Conservation (phyloP, 2,888 invertebrate genomes). For the Maniola hyperantus region DNA sequence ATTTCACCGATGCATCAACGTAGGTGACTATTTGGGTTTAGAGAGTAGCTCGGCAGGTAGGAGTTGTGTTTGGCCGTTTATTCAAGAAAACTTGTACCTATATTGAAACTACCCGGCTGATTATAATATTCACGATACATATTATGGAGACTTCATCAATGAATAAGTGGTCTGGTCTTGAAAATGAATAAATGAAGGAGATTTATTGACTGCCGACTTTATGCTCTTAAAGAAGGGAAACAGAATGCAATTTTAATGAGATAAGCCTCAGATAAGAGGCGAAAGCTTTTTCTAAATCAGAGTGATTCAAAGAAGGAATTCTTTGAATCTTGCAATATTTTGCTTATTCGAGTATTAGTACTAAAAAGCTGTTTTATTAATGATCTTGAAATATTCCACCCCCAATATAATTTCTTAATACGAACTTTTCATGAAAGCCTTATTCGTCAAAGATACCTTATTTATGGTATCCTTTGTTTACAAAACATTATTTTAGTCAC, state of each 20-base stretch:
- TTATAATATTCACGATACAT: no score
- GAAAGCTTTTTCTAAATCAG: constrained; percentile 30
- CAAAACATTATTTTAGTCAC: constrained; percentile 38
- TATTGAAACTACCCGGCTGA: no score
- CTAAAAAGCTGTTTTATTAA: constrained; percentile 22
- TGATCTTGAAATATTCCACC: constrained; percentile 9
- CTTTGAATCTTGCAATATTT: constrained; percentile 26
- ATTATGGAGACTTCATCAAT: not conserved
- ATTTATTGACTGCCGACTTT: constrained; percentile 29
- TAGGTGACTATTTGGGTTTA: no score
- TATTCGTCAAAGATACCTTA: constrained; percentile 11
- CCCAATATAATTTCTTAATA: constrained; percentile 10
- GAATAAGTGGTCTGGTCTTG: not conserved
- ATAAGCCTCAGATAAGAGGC: constrained; percentile 34
- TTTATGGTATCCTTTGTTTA: not conserved
- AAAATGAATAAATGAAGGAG: constrained; percentile 23
- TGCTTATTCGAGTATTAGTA: constrained; percentile 19
- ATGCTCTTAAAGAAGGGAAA: constrained; percentile 30
- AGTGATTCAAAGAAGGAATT: constrained; percentile 27
- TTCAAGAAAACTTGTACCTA: no score
- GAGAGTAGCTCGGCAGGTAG: no score
- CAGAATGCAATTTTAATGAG: constrained; percentile 38
- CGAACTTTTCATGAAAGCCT: not conserved
- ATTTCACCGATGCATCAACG: no score
- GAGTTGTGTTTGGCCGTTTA: no score